A percentile compares a stretch with the other conserved stretches of the same genome.
phyloP scores from a whole-genome alignment of 2,113 vertebrate species.

The Recurvirostra avosetta region DNA sequence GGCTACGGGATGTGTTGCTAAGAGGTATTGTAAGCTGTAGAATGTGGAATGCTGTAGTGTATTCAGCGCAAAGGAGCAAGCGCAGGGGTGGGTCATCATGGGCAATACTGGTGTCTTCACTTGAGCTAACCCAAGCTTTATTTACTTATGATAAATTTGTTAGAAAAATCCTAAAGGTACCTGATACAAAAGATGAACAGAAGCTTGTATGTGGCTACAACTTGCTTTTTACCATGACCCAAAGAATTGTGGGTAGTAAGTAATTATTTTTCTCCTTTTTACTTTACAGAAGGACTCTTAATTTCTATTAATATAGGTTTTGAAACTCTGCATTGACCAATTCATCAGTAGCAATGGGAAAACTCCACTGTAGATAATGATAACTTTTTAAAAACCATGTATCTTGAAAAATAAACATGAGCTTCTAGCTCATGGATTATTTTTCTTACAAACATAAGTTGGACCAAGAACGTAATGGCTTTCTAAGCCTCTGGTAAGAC shows the following conservation, averaged over 20 bases:
- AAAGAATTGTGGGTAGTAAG: background rate
- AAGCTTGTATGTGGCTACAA: background rate
- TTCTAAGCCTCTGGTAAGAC: background rate
- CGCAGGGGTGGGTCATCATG: background rate
- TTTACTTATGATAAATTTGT: background rate
- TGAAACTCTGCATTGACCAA: background rate
- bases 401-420: background rate
- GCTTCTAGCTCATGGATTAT: background rate
- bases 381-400: background rate
- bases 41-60: background rate
- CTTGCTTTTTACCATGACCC: background rate
- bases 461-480: background rate
- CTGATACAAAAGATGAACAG: background rate
- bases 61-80: background rate
- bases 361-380: fast-evolving
- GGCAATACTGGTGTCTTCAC: background rate
- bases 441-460: background rate
- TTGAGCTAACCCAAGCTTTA: background rate
- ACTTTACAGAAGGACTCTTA: background rate
- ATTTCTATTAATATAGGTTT: background rate
- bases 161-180: background rate
- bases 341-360: background rate
- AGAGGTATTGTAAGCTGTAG: background rate
- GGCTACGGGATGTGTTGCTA: background rate
- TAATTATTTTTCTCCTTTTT: background rate